Evolutionary conservation across 2,797 vertebrate genomes (phyloP), one percentile per base, ranked within the genome.

Genomic region (Phataginus tetradactyla): DNA sequence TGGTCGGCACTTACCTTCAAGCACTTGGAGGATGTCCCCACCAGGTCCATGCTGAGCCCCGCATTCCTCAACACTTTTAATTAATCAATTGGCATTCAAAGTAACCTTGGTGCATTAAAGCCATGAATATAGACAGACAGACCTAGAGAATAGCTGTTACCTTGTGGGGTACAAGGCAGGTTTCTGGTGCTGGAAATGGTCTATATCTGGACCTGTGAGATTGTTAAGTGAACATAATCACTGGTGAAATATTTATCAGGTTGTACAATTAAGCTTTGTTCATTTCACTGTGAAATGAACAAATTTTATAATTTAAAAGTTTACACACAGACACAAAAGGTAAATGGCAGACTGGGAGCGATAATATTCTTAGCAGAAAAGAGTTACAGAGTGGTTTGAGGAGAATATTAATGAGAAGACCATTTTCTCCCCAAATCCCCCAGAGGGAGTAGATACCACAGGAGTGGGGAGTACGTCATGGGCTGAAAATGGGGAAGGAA

Each of bases 31-130:
- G 66, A n/a, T 88, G 68, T 53, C 53, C 92, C 88, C 42, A 18
- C 77, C 55, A 53, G 74, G 63, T 64, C 59, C 59, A 21, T 0
- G 8, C 83, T n/a, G 74, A 96, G 69, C 86, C 78, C 34, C 9
- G 83, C n/a, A 17, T 64, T 84, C 78, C 61, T 91, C 74, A 93
- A 95, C 91, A 77, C 45, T 94, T 95, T 96, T 96, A 96, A 94
- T 93, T 79, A 97, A 94, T 84, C 64, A 94, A 93, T 39, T 89
- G 93, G 89, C 94, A 89, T 96, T 96, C 97, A 91, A 37, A 91
- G 39, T 94, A 84, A 95, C 86, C 89, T 96, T 93, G 89, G 93
- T 29, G 32, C 75, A 90, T 91, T 63, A 84, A 59, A 94, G 74
- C 53, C 74, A 25, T 86, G 96, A 93, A 94, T 97, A 89, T n/a